phyloP scores from a whole-genome alignment of 37 sponge, comb jelly and placozoan species.

The Cliona cf. orientalis region DNA sequence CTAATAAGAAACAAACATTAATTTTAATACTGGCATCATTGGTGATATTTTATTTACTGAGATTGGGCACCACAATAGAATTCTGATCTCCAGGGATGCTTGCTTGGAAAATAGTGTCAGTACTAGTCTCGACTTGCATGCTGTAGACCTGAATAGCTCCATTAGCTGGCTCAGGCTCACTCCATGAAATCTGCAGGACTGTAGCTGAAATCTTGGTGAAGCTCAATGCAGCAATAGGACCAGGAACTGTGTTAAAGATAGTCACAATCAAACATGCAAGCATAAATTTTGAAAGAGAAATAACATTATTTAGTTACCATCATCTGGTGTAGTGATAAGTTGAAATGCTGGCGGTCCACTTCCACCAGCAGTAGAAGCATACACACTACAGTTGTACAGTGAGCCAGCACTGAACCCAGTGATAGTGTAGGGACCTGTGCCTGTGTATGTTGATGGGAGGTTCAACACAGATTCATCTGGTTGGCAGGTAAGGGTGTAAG shows the following conservation, averaged over 20 bases:
- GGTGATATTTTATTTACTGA: not conserved
- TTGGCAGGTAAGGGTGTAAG: slow-evolving; percentile 19
- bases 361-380: slow-evolving; percentile 17
- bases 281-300: not conserved
- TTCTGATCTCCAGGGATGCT: slow-evolving; percentile 2
- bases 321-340: slow-evolving; percentile 9
- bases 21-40: not conserved
- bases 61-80: slow-evolving; percentile 2
- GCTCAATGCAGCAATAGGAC: not conserved
- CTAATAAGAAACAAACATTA: not conserved
- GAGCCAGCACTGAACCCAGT: slow-evolving; percentile 19
- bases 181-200: not conserved
- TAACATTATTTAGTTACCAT: slow-evolving; percentile 15
- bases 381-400: slow-evolving; percentile 15
- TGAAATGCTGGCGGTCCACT: slow-evolving; percentile 17
- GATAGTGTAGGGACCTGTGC: not conserved
- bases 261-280: not conserved
- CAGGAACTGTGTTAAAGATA: slow-evolving; percentile 13
- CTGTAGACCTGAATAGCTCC: not conserved
- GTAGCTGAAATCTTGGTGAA: not conserved
- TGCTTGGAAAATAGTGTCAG: not conserved
- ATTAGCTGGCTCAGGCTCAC: not conserved
- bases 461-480: not conserved
- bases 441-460: slow-evolving; percentile 4
- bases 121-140: slow-evolving; percentile 1